Conservation (phyloP, 2,888 invertebrate species). For the Tuta absoluta region DNA sequence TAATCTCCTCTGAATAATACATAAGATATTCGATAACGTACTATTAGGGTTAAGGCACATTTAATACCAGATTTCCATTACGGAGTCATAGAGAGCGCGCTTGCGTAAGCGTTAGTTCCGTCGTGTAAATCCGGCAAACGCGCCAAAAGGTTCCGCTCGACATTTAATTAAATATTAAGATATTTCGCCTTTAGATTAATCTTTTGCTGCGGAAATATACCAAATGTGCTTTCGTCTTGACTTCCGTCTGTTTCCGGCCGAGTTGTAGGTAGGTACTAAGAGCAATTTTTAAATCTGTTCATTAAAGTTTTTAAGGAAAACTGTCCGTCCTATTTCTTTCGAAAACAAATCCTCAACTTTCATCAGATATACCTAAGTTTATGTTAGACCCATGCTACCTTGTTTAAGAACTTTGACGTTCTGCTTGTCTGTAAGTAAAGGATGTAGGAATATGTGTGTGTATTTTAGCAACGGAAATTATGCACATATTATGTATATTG, state of each 20-base stretch:
- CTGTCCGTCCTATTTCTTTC: too few relatives aligned
- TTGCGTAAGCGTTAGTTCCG: slow-evolving; percentile 42
- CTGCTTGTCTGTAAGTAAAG: too few relatives aligned
- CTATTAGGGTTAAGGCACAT: slow-evolving; percentile 72
- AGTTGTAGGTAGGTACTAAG: background rate
- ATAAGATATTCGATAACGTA: slow-evolving; percentile 75
- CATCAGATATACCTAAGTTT: too few relatives aligned
- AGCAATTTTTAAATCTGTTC: too few relatives aligned
- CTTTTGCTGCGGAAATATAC: slow-evolving; percentile 39
- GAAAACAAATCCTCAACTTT: too few relatives aligned
- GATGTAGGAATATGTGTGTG: background rate
- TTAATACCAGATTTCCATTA: slow-evolving; percentile 72
- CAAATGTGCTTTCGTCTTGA: background rate
- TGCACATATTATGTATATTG: slow-evolving; percentile 29
- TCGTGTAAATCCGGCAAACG: slow-evolving; percentile 57
- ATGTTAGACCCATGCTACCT: too few relatives aligned
- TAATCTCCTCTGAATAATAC: slow-evolving; percentile 78
- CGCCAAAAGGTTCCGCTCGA: slow-evolving; percentile 51
- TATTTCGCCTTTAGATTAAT: slow-evolving; percentile 45
- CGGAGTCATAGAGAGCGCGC: slow-evolving; percentile 51
- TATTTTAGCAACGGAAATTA: background rate
- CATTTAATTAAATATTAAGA: slow-evolving; percentile 75
- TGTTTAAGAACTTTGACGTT: too few relatives aligned
- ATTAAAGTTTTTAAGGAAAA: too few relatives aligned
- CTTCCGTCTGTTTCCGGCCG: background rate